Conservation (phyloP, 2,888 invertebrate species). For the Agonopterix alstromeriana region DNA sequence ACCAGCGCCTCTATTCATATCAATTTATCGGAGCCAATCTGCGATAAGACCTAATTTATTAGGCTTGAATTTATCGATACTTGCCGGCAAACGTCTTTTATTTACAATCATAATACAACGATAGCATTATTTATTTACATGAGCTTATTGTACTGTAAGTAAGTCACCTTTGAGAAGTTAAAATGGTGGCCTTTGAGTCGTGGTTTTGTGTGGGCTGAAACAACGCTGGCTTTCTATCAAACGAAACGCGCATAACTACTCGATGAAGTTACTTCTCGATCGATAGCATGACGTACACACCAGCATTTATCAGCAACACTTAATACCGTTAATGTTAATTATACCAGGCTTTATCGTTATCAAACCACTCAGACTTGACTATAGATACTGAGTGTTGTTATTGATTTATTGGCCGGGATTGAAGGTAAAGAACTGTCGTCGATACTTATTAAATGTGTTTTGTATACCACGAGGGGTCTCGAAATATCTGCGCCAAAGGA, state of each 20-base stretch:
- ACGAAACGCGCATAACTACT: slow-evolving; percentile 9
- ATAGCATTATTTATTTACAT: slow-evolving; percentile 5
- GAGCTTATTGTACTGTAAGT: slow-evolving; percentile 11
- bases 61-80: no score
- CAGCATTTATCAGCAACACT: slow-evolving; percentile 16
- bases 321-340: slow-evolving; percentile 31
- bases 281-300: slow-evolving; percentile 38
- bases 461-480: not conserved
- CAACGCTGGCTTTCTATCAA: slow-evolving; percentile 46
- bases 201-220: slow-evolving; percentile 39
- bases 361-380: slow-evolving; percentile 24
- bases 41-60: no score
- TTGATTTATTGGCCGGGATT: slow-evolving; percentile 26
- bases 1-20: no score
- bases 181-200: slow-evolving; percentile 28
- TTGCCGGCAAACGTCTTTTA: not conserved
- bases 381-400: slow-evolving; percentile 19
- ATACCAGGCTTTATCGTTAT: slow-evolving; percentile 32
- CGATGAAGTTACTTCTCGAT: slow-evolving; percentile 16
- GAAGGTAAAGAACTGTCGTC: no score
- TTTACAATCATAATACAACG: slow-evolving; percentile 1
- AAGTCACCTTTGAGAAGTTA: not conserved
- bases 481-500: not conserved
- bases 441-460: no score
- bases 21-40: no score